Base-by-base conservation (phyloP, 2,888 invertebrate genomes). In the Xestia xanthographa region DNA sequence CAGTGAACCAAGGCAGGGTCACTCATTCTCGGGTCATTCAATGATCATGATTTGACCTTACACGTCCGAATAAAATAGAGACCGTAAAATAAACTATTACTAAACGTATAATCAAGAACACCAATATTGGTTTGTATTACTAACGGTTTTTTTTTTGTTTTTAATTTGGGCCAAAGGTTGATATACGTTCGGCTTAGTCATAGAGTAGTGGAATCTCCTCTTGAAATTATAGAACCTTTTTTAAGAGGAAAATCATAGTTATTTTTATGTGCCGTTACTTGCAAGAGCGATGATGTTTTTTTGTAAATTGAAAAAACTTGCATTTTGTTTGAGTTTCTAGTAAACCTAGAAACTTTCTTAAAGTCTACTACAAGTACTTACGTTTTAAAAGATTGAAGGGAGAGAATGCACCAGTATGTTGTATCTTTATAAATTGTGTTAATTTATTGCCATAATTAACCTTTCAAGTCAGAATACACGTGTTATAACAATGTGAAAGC, bases 41-140 rank as follows among this genome's bases (percentile, higher is more conserved):
- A 67, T 66, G 70, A 72, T 72, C 86, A 86, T 83, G 75, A 87
- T 68, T 78, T 83, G 86, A 84, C 86, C 86, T 87, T 69, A 73
- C 63, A 34, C 70, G 79, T 86, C 77, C 34, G 66, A 70, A 85
- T 83, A 75, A 80, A 66, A 66, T 53, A 74, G 68, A 58, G 63
- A 75, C 86, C 69, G 66, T 69, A 66, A 72, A 69, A 86, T 73
- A 82, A 66, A 80, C 83, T 72, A 83, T 86, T 85, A 83, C 71
- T 43, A 62, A 85, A 83, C 77, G 45, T 76, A 82, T 75, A 79
- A 83, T 84, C 76, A 75, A 45, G 63, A 68, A 80, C 73, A 65
- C 80, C 62, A 80, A 76, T 63, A 73, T 80, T 72, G 66, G 74
- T 79, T 79, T 85, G 70, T 48, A 45, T 38, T 69, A 50, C 41